A percentile compares a stretch with the other conserved stretches of the same genome.
phyloP scores from a whole-genome alignment of 1,140 invertebrate species.

The Trichonephila inaurata region DNA sequence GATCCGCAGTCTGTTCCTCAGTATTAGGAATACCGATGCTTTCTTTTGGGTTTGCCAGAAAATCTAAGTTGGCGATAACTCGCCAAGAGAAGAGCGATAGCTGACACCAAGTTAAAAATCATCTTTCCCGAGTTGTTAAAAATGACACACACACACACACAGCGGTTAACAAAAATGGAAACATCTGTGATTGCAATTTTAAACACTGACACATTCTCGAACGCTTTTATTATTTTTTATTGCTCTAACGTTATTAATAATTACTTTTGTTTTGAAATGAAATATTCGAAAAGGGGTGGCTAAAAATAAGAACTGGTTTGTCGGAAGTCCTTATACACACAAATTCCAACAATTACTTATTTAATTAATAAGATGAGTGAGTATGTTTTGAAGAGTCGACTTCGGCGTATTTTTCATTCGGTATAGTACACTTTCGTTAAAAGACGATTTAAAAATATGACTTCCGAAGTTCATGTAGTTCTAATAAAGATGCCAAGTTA shows the following conservation, averaged over 20 bases:
- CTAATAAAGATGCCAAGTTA: neutral
- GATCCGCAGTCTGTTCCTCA: slow-evolving; percentile 21
- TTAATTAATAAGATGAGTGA: neutral
- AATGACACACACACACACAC: no score
- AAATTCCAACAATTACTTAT: slow-evolving; percentile 8
- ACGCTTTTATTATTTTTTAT: neutral
- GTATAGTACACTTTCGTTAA: neutral
- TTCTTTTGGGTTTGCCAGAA: slow-evolving; percentile 39
- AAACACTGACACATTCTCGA: neutral
- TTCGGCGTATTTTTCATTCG: neutral
- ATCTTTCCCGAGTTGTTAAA: neutral
- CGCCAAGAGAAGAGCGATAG: neutral
- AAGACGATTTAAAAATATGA: neutral
- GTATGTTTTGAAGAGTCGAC: neutral
- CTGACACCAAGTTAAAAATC: neutral
- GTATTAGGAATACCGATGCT: slow-evolving; percentile 60
- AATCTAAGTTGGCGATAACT: neutral
- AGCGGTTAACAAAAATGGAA: neutral
- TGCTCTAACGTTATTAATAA: neutral
- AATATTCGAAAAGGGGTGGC: neutral
- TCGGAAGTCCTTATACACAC: neutral
- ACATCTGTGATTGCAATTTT: neutral
- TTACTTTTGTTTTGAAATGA: slow-evolving; percentile 13
- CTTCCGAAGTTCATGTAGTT: neutral
- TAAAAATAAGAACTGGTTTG: neutral